Conservation (phyloP, 2,797 vertebrate genomes). For the Amblyopsis hoosieri region DNA sequence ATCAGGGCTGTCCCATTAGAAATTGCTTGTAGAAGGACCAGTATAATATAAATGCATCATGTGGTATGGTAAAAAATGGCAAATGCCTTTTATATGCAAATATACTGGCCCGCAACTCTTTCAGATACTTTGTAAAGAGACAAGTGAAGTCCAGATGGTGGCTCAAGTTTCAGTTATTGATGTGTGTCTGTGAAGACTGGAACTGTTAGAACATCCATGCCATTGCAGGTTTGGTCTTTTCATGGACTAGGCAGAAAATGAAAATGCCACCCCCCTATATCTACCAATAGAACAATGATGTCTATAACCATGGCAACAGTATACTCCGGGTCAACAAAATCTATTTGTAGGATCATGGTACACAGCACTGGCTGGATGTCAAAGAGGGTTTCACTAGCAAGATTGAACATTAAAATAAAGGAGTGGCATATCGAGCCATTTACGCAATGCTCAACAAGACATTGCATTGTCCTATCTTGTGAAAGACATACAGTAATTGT, state of each 20-base stretch:
- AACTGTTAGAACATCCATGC: conserved; percentile 23
- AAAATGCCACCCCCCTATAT: conserved; percentile 37
- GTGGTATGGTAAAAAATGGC: conserved; percentile 36
- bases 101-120: conserved; percentile 23
- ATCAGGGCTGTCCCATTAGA: conserved; percentile 26
- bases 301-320: conserved; percentile 20
- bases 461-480: too few species aligned
- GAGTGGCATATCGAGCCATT: too few species aligned
- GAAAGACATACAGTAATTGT: too few species aligned
- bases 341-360: not conserved
- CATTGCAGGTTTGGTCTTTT: conserved; percentile 46
- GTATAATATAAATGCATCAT: conserved; percentile 27
- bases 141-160: conserved; percentile 53
- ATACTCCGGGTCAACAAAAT: not conserved
- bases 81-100: conserved; percentile 70
- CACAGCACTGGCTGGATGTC: not conserved
- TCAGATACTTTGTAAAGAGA: conserved; percentile 40
- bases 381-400: too few species aligned
- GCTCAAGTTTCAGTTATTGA: conserved; percentile 53
- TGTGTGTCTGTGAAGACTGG: conserved; percentile 40
- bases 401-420: too few species aligned
- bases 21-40: conserved; percentile 48
- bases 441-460: too few species aligned
- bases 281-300: conserved; percentile 26
- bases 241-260: conserved; percentile 14